Percentiles rank a stretch among this genome's conserved stretches.
These are phyloP conservation scores for Nemapogon koenigi DNA, from an alignment of 2,888 invertebrate species.

Conservation along the genomic window DNA sequence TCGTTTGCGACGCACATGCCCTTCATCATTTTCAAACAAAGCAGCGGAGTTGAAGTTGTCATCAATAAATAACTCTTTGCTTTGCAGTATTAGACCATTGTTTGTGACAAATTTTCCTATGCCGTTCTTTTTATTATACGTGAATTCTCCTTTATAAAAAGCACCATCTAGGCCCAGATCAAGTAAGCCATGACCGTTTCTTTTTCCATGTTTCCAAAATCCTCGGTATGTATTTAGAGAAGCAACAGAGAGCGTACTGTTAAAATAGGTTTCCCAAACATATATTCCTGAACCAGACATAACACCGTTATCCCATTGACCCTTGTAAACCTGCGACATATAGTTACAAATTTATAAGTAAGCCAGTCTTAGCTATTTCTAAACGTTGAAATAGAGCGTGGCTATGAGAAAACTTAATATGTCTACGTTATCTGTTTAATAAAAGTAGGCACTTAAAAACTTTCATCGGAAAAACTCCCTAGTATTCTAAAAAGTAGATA, in stretches of 20 bases:
- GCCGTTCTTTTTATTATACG: slow-evolving; percentile 64
- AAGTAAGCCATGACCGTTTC: slow-evolving; percentile 54
- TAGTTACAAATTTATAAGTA: no score
- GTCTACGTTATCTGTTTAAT: no score
- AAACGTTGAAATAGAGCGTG: no score
- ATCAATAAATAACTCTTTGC: slow-evolving; percentile 53
- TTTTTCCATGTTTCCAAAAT: slow-evolving; percentile 58
- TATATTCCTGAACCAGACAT: slow-evolving; percentile 68
- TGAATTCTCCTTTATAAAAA: slow-evolving; percentile 61
- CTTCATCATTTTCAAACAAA: slow-evolving; percentile 17
- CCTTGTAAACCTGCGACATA: slow-evolving; percentile 59
- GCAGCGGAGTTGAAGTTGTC: slow-evolving; percentile 45
- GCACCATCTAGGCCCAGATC: slow-evolving; percentile 61
- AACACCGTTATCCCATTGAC: slow-evolving; percentile 62
- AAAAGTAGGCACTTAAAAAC: no score
- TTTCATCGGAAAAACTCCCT: no score
- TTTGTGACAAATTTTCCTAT: slow-evolving; percentile 60
- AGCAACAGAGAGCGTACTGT: slow-evolving; percentile 58
- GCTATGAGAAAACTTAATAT: no score
- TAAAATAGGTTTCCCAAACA: slow-evolving; percentile 60
- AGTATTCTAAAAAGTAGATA: not conserved
- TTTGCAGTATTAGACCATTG: slow-evolving; percentile 55
- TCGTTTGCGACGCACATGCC: no score
- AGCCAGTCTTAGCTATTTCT: no score
- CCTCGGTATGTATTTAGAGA: slow-evolving; percentile 59